phyloP scores from a whole-genome alignment of 37 sponge, comb jelly and placozoan genomes.

The Ephydatia muelleri region DNA sequence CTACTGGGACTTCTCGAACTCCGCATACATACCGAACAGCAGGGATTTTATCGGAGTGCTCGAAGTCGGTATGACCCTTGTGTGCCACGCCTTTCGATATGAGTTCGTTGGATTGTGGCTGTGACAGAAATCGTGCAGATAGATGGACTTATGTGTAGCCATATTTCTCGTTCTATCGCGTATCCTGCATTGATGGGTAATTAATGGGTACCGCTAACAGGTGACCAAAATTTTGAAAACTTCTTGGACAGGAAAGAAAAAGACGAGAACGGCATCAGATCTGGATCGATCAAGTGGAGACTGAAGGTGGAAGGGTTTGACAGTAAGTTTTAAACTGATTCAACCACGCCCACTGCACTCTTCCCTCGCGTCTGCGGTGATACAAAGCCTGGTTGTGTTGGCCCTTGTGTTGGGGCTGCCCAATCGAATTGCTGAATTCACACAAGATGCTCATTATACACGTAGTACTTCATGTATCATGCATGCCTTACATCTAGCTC shows the following conservation, averaged over 20 bases:
- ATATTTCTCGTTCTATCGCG: too few species aligned
- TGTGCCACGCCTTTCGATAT: background rate
- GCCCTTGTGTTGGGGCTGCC: too few species aligned
- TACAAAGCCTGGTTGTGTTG: too few species aligned
- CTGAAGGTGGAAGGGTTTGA: background rate
- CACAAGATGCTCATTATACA: too few species aligned
- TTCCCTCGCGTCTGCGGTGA: too few species aligned
- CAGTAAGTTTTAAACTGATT: background rate
- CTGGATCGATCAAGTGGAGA: background rate
- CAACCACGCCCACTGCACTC: too few species aligned
- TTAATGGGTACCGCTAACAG: background rate
- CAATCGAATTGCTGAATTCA: too few species aligned
- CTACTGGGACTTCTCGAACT: conserved; percentile 17
- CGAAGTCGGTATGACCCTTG: conserved; percentile 24
- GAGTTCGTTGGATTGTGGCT: too few species aligned
- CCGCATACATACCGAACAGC: background rate
- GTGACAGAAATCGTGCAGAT: too few species aligned
- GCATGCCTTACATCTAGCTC: background rate
- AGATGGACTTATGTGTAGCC: too few species aligned
- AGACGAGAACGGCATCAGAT: conserved; percentile 2
- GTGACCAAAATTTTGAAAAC: background rate
- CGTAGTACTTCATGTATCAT: background rate
- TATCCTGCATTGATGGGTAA: too few species aligned
- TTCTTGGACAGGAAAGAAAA: conserved; percentile 22
- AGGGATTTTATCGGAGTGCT: conserved; percentile 56